Conservation (phyloP, 2,888 invertebrate genomes). For the Ceramica pisi region DNA sequence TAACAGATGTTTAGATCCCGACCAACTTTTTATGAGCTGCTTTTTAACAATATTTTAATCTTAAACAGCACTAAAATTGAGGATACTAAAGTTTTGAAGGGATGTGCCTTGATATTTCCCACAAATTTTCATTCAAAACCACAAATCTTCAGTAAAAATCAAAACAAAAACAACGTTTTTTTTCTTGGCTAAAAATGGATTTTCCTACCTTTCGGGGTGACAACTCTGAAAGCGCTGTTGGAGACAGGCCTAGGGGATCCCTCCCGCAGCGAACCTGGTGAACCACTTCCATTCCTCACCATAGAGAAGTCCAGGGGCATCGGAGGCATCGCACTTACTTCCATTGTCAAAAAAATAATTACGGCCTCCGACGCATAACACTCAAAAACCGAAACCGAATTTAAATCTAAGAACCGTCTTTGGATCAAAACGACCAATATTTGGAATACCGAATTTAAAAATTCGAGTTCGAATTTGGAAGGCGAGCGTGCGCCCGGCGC, state of each 20-base stretch:
- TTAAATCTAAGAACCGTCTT: constrained; percentile 53
- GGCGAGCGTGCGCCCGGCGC: constrained; percentile 85
- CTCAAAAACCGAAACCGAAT: constrained; percentile 63
- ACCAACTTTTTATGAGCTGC: neutral
- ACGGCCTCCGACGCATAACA: constrained; percentile 73
- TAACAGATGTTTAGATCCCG: constrained; percentile 3
- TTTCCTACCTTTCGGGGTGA: constrained; percentile 92
- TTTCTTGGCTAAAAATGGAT: neutral
- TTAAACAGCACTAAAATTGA: neutral
- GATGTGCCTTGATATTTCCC: no score
- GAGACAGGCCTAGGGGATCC: constrained; percentile 85
- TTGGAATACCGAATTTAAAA: constrained; percentile 67
- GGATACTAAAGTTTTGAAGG: neutral
- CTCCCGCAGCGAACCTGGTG: constrained; percentile 81
- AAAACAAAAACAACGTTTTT: constrained; percentile 52
- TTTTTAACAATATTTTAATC: no score
- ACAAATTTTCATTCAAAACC: neutral
- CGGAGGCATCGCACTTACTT: constrained; percentile 91
- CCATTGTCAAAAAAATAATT: constrained; percentile 87
- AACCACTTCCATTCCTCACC: constrained; percentile 86
- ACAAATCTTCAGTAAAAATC: constrained; percentile 18
- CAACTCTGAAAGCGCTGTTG: constrained; percentile 92
- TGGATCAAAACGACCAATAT: constrained; percentile 44
- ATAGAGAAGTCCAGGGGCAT: constrained; percentile 93
- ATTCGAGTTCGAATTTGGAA: constrained; percentile 73